These are phyloP conservation scores for Aphidius ervi DNA, from an alignment of 1,140 invertebrate genomes.

Conservation along the genomic window DNA sequence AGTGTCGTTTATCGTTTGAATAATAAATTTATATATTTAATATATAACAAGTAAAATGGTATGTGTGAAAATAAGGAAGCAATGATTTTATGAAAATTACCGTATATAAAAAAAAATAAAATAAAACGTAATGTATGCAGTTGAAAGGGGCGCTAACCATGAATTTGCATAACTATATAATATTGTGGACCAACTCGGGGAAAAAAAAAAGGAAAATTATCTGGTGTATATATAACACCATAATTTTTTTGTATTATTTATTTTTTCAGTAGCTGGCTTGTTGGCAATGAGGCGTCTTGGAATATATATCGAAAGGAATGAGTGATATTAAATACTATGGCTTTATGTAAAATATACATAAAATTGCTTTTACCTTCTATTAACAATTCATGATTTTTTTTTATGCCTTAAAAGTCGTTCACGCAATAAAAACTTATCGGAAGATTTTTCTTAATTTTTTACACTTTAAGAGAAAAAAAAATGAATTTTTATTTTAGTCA, in stretches of 20 bases:
- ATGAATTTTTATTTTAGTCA: too few species aligned
- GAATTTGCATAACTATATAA: conserved; percentile 17
- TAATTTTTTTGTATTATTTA: too few species aligned
- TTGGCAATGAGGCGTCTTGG: conserved; percentile 34
- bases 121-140: conserved; percentile 52
- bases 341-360: conserved; percentile 51
- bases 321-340: not conserved
- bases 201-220: conserved; percentile 5
- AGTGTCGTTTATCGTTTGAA: not conserved
- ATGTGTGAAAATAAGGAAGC: conserved; percentile 24
- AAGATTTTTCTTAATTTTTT: conserved; percentile 16
- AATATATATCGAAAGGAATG: conserved; percentile 36
- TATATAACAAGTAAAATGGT: not conserved
- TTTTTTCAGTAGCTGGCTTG: not conserved
- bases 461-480: not conserved
- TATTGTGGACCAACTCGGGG: not conserved
- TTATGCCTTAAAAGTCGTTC: conserved; percentile 40
- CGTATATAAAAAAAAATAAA: conserved; percentile 43
- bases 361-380: conserved; percentile 53
- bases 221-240: not conserved
- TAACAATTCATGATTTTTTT: conserved; percentile 52
- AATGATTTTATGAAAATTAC: conserved; percentile 50
- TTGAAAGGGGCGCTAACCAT: conserved; percentile 26
- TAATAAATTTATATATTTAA: too few species aligned
- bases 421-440: conserved; percentile 46